Conservation (phyloP, 2,113 vertebrate genomes). For the Brachirus orientalis region DNA sequence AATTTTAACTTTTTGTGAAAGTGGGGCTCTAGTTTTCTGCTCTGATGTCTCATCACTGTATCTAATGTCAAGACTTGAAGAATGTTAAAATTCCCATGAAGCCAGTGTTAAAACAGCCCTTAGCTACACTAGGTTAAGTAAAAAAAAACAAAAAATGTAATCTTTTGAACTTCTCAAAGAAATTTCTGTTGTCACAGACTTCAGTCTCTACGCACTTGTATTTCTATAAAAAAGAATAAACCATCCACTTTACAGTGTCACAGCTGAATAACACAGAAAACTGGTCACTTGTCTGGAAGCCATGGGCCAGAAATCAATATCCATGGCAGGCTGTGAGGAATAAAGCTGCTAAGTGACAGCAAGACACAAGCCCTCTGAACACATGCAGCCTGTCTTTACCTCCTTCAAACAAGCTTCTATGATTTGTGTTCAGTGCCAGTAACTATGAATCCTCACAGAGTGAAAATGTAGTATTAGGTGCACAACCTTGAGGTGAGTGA, state of each 20-base stretch:
- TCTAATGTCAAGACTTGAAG: slow-evolving; percentile 29
- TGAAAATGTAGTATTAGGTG: slow-evolving; percentile 1
- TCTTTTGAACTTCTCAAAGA: slow-evolving; percentile 41
- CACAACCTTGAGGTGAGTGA: slow-evolving; percentile 46
- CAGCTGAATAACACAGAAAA: slow-evolving; percentile 54
- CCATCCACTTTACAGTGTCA: slow-evolving; percentile 46
- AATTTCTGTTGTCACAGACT: slow-evolving; percentile 22
- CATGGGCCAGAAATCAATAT: slow-evolving; percentile 62
- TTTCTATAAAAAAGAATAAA: slow-evolving; percentile 35
- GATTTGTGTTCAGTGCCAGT: slow-evolving; percentile 29
- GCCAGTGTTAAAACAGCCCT: slow-evolving; percentile 25
- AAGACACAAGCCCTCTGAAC: slow-evolving; percentile 23
- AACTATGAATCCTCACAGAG: slow-evolving; percentile 11
- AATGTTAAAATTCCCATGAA: slow-evolving; percentile 17
- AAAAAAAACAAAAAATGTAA: slow-evolving; percentile 5
- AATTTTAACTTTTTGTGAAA: too few relatives aligned
- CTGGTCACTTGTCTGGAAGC: slow-evolving; percentile 46
- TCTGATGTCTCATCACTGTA: slow-evolving; percentile 23
- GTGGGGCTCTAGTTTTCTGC: background rate
- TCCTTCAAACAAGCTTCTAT: slow-evolving; percentile 29
- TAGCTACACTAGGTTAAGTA: slow-evolving; percentile 17
- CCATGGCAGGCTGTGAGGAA: slow-evolving; percentile 47
- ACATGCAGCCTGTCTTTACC: slow-evolving; percentile 17
- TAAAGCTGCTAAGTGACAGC: slow-evolving; percentile 64
- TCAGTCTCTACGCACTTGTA: slow-evolving; percentile 26